Percentiles rank a stretch among this genome's conserved stretches.
Evolutionary conservation across 2,888 invertebrate species (phyloP).

Genomic region (Microdon myrmicae): DNA sequence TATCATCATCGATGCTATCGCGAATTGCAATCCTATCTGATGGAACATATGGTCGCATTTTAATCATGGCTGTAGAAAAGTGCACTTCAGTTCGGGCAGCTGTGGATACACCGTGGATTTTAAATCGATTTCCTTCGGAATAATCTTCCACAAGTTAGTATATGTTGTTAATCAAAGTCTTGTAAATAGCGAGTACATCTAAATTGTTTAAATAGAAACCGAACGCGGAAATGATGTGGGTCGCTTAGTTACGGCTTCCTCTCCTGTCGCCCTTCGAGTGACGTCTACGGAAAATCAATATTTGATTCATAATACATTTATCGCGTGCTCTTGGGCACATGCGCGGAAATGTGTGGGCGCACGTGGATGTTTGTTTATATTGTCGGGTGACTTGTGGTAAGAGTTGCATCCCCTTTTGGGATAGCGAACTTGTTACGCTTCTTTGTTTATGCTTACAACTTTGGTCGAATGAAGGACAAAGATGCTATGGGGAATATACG

Average conservation of each 20-base stretch:
- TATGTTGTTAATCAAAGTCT: no score
- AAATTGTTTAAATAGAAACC: no score
- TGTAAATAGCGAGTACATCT: no score
- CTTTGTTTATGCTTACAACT: slow-evolving; percentile 15
- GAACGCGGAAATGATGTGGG: no score
- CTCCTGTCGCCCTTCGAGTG: no score
- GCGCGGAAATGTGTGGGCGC: slow-evolving; percentile 20
- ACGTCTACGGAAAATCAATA: slow-evolving; percentile 45
- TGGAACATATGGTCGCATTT: slow-evolving; percentile 72
- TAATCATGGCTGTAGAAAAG: slow-evolving; percentile 62
- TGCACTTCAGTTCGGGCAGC: no score
- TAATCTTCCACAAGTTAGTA: no score
- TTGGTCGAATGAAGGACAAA: slow-evolving; percentile 5
- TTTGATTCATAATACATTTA: slow-evolving; percentile 44
- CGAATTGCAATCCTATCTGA: slow-evolving; percentile 73
- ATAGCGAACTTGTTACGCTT: slow-evolving; percentile 33
- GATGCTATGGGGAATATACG: no score
- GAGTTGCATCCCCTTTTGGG: no score
- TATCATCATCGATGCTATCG: slow-evolving; percentile 78
- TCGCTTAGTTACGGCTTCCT: no score
- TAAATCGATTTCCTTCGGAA: no score
- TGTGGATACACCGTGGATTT: no score
- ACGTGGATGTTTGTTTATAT: slow-evolving; percentile 44
- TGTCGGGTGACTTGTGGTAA: slow-evolving; percentile 9
- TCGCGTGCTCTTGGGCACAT: slow-evolving; percentile 20